Conservation (phyloP, 2,888 invertebrate genomes). For the Drosophila borealis region DNA sequence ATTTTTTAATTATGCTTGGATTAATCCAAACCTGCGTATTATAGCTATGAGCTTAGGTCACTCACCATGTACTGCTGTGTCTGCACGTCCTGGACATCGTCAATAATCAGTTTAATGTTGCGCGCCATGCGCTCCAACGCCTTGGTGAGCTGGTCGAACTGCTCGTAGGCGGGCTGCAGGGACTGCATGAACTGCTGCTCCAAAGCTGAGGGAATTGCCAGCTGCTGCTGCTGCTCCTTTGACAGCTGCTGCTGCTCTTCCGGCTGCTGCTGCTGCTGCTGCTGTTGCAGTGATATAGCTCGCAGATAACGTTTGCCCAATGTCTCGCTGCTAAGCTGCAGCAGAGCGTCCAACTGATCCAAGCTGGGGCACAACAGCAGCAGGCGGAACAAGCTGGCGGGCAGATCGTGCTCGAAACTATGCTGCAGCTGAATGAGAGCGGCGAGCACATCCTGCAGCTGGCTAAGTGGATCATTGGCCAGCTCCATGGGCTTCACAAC, state of each 20-base stretch:
- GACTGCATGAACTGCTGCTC: constrained; percentile 46
- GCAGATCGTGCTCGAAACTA: constrained; percentile 54
- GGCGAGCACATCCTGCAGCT: constrained; percentile 38
- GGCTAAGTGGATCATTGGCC: constrained; percentile 31
- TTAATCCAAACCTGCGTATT: neutral
- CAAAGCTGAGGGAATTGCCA: neutral
- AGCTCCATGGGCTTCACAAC: constrained; percentile 27
- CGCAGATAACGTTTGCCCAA: constrained; percentile 37
- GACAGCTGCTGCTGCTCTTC: constrained; percentile 5
- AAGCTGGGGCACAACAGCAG: constrained; percentile 46
- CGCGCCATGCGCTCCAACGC: constrained; percentile 33
- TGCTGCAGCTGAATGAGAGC: constrained; percentile 45
- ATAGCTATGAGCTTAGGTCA: neutral
- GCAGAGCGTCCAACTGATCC: constrained; percentile 41
- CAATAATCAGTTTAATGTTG: constrained; percentile 49
- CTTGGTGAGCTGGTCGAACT: constrained; percentile 39
- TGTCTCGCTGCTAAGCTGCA: constrained; percentile 17
- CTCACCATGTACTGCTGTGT: constrained; percentile 52
- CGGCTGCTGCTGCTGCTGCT: constrained; percentile 17
- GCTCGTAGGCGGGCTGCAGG: constrained; percentile 48
- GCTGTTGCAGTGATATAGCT: neutral
- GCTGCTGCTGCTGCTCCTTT: neutral
- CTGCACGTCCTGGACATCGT: constrained; percentile 42
- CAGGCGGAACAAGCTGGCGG: constrained; percentile 46
- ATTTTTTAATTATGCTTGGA: no score